These are phyloP conservation scores for Alouatta palliata DNA, from an alignment of 2,113 vertebrate genomes.

Conservation along the genomic window DNA sequence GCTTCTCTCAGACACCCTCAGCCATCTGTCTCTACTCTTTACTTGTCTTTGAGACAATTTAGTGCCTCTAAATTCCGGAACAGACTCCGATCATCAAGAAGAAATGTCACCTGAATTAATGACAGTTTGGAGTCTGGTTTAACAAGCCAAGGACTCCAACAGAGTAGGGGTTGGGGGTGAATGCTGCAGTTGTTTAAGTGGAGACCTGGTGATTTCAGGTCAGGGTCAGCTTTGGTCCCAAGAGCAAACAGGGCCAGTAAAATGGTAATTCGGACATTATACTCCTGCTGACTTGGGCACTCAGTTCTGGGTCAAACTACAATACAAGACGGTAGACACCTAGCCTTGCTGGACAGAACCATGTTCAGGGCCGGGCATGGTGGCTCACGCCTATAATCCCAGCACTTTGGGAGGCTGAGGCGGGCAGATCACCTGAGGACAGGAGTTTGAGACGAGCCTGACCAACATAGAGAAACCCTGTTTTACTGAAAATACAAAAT, in stretches of 20 bases:
- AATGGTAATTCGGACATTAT: too few species aligned
- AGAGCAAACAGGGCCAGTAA: not conserved
- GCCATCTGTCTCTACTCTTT: not conserved
- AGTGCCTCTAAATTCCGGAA: not conserved
- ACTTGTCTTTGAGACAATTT: not conserved
- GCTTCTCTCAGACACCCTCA: not conserved
- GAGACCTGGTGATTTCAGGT: not conserved
- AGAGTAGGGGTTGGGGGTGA: fast-evolving
- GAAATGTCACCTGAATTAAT: not conserved
- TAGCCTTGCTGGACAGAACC: not conserved
- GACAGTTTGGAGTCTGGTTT: not conserved
- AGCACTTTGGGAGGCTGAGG: too few species aligned
- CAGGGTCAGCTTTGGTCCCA: not conserved
- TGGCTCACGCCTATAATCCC: too few species aligned
- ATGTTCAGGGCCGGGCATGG: too few species aligned
- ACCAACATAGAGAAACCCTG: too few species aligned
- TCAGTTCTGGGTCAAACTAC: not conserved
- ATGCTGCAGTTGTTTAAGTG: fast-evolving
- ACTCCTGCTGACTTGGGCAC: too few species aligned
- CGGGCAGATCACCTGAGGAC: too few species aligned
- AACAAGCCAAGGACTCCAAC: not conserved
- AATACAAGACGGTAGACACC: not conserved
- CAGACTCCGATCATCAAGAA: not conserved
- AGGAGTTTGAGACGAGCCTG: too few species aligned
- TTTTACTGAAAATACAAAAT: too few species aligned